Percentiles rank a stretch among this genome's conserved stretches.
Evolutionary conservation across 2,888 invertebrate species (phyloP).

Genomic region (Fragum sueziense): DNA sequence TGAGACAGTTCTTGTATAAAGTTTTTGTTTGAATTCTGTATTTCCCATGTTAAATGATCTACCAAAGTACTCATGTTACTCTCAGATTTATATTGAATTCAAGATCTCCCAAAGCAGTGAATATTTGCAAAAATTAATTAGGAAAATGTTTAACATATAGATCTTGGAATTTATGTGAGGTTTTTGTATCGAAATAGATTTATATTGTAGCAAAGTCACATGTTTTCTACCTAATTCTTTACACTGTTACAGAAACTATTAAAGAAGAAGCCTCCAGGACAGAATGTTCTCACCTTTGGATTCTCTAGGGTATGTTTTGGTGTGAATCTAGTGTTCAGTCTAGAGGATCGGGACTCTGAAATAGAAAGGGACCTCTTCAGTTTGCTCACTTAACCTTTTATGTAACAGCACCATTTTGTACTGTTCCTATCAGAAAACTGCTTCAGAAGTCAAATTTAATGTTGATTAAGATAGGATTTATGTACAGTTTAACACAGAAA

Average conservation of each 20-base stretch:
- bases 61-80: neutral
- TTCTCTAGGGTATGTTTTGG: slow-evolving; percentile 58
- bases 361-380: neutral
- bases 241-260: slow-evolving; percentile 58
- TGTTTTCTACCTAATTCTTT: neutral
- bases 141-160: neutral
- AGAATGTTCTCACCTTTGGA: slow-evolving; percentile 64
- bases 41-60: too few relatives aligned
- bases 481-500: neutral
- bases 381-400: neutral
- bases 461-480: neutral
- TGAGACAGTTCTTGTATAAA: too few relatives aligned
- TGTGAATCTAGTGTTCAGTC: neutral
- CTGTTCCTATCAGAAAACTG: too few relatives aligned
- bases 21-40: too few relatives aligned
- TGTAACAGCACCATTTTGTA: neutral
- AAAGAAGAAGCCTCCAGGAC: slow-evolving; percentile 51
- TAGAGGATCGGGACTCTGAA: too few relatives aligned
- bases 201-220: neutral
- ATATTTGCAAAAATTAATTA: neutral
- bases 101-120: too few relatives aligned
- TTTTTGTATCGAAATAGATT: neutral
- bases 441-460: too few relatives aligned
- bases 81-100: neutral
- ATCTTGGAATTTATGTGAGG: neutral